phyloP scores from a whole-genome alignment of 2,888 invertebrate genomes.

The Polyploca ridens region DNA sequence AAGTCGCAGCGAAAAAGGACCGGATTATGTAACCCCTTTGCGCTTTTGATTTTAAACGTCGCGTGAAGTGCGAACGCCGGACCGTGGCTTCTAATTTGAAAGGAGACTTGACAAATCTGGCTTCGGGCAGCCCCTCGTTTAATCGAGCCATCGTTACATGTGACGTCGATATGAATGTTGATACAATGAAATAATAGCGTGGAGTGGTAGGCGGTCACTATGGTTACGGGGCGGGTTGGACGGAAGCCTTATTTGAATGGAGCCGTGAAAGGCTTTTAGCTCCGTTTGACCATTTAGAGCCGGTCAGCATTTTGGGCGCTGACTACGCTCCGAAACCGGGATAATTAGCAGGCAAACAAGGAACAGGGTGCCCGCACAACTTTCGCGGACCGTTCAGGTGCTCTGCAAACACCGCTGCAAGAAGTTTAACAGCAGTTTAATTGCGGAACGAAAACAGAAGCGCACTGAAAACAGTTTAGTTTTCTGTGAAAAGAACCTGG shows the following conservation, averaged over 20 bases:
- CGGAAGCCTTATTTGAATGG: slow-evolving; percentile 69
- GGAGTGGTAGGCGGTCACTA: slow-evolving; percentile 71
- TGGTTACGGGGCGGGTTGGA: slow-evolving; percentile 68
- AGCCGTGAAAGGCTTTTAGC: slow-evolving; percentile 72
- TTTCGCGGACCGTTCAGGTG: slow-evolving; percentile 79
- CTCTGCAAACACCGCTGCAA: slow-evolving; percentile 81
- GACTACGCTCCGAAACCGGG: slow-evolving; percentile 66
- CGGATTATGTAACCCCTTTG: slow-evolving; percentile 83
- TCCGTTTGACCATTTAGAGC: slow-evolving; percentile 74
- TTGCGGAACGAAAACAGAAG: slow-evolving; percentile 81
- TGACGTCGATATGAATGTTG: slow-evolving; percentile 79
- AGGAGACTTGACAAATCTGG: slow-evolving; percentile 82
- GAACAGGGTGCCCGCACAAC: slow-evolving; percentile 68
- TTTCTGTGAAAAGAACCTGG: slow-evolving; percentile 75
- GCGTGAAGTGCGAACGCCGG: slow-evolving; percentile 77
- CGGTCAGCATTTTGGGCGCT: slow-evolving; percentile 76
- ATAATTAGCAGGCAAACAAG: slow-evolving; percentile 84
- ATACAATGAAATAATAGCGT: slow-evolving; percentile 78
- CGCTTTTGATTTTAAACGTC: slow-evolving; percentile 83
- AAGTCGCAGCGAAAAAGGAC: slow-evolving; percentile 79
- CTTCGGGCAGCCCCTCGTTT: slow-evolving; percentile 78
- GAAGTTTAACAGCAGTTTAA: slow-evolving; percentile 84
- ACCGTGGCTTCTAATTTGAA: slow-evolving; percentile 78
- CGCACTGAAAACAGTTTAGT: slow-evolving; percentile 78
- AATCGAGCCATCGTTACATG: slow-evolving; percentile 74